These are phyloP conservation scores for Cyprinodon variegatus DNA, from an alignment of 2,113 vertebrate genomes.

Conservation along the genomic window DNA sequence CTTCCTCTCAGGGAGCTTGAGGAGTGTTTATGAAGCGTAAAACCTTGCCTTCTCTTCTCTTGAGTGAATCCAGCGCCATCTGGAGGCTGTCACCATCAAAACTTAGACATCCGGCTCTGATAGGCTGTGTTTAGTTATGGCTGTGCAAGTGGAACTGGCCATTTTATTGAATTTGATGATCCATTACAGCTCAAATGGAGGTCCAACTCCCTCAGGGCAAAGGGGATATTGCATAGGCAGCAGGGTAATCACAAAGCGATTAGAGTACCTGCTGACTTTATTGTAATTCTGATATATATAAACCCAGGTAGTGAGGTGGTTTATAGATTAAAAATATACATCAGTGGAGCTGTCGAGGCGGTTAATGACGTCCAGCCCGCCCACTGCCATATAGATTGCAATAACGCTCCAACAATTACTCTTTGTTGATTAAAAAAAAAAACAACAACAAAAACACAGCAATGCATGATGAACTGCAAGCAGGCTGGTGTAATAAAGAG, in stretches of 20 bases:
- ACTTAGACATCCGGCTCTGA: conserved; percentile 8
- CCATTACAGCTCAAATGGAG: conserved; percentile 67
- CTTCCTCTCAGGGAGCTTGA: conserved; percentile 55
- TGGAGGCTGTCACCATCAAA: conserved; percentile 51
- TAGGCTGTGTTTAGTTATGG: conserved; percentile 42
- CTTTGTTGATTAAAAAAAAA: conserved; percentile 63
- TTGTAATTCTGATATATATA: conserved; percentile 61
- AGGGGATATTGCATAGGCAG: conserved; percentile 70
- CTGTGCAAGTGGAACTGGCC: conserved; percentile 55
- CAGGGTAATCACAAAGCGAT: conserved; percentile 67
- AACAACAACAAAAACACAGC: conserved; percentile 35
- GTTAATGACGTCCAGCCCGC: conserved; percentile 64
- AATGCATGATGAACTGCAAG: conserved; percentile 54
- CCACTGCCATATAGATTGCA: conserved; percentile 62
- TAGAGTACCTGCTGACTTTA: conserved; percentile 70
- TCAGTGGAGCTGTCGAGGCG: conserved; percentile 54
- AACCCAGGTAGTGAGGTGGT: conserved; percentile 58
- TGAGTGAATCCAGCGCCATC: conserved; percentile 62
- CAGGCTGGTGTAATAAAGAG: conserved; percentile 62
- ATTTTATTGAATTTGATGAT: conserved; percentile 75
- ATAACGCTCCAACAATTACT: conserved; percentile 58
- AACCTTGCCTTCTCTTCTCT: conserved; percentile 26
- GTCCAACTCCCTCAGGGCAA: conserved; percentile 63
- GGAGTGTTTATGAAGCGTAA: conserved; percentile 64
- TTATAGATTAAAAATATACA: conserved; percentile 76